phyloP scores from a whole-genome alignment of 2,113 vertebrate species.

The Crotophaga sulcirostris region DNA sequence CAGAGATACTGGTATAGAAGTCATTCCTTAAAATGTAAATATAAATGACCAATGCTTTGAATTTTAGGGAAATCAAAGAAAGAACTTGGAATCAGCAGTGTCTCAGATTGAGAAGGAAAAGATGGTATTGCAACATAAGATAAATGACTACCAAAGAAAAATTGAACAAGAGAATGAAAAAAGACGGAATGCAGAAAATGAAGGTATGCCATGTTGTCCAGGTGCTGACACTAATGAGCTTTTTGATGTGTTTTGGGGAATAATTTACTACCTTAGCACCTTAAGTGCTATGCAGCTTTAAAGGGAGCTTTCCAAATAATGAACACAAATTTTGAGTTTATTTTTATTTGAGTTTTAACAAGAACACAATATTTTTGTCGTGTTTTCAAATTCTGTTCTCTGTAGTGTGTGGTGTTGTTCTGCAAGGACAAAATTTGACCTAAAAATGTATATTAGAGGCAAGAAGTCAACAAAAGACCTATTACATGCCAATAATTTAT shows the following conservation, averaged over 20 bases:
- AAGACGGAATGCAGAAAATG: slow-evolving; percentile 93
- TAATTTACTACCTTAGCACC: not conserved
- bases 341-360: not conserved
- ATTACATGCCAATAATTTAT: not conserved
- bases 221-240: not conserved
- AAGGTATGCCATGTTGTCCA: slow-evolving; percentile 78
- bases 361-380: not conserved
- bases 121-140: slow-evolving; percentile 89
- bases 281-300: not conserved
- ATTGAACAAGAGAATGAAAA: slow-evolving; percentile 94
- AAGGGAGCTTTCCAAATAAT: not conserved
- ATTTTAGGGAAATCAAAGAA: slow-evolving; percentile 83
- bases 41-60: slow-evolving; percentile 2
- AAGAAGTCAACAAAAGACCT: not conserved
- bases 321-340: not conserved
- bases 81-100: slow-evolving; percentile 83
- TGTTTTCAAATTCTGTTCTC: not conserved
- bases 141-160: slow-evolving; percentile 95
- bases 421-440: not conserved
- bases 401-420: not conserved
- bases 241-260: not conserved
- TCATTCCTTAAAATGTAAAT: not conserved
- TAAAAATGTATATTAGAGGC: not conserved
- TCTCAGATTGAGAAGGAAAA: slow-evolving; percentile 96
- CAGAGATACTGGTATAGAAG: not conserved